phyloP scores from a whole-genome alignment of 2,113 vertebrate genomes.

The Xenus cinereus region DNA sequence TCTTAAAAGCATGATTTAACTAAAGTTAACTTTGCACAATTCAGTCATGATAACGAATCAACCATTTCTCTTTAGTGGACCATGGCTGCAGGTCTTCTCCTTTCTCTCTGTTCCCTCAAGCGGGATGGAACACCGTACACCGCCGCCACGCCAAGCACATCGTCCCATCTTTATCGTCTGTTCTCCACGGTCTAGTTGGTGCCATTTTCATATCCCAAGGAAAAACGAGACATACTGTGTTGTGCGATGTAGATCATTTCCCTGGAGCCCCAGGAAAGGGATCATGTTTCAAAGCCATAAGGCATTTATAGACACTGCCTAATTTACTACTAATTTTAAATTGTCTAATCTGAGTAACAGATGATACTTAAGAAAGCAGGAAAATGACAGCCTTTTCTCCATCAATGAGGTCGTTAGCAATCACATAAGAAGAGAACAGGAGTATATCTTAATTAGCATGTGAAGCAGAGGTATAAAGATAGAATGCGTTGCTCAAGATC shows the following conservation, averaged over 20 bases:
- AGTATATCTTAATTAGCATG: neutral
- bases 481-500: neutral
- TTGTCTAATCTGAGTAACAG: neutral
- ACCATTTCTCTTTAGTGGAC: neutral
- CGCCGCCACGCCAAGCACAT: accelerated
- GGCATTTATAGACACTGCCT: neutral
- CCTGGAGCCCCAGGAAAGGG: neutral
- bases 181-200: neutral
- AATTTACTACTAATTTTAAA: neutral
- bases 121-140: accelerated
- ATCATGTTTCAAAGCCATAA: neutral
- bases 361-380: neutral
- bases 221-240: neutral
- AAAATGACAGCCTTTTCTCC: neutral
- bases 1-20: neutral
- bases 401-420: neutral
- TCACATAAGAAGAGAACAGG: neutral
- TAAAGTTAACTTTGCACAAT: neutral
- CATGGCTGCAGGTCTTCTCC: neutral
- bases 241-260: neutral
- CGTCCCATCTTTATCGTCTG: neutral
- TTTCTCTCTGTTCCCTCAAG: neutral
- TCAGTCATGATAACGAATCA: neutral
- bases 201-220: neutral
- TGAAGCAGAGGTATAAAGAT: neutral